Evolutionary conservation across 2,888 invertebrate species (phyloP).

Genomic region (Eupithecia pulchellata): DNA sequence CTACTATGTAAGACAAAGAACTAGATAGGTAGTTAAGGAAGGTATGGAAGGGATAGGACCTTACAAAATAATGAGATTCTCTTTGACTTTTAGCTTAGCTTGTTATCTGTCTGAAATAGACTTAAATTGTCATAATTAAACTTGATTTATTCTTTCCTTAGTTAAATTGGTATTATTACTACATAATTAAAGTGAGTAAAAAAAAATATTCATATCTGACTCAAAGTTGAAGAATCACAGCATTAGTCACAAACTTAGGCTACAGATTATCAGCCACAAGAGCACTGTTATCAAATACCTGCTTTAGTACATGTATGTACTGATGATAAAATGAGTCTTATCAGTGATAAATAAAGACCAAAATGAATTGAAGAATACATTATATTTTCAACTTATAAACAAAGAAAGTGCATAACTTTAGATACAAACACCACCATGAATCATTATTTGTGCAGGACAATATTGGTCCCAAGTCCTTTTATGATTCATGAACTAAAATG

Average conservation of each 20-base stretch:
- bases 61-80: too few relatives aligned
- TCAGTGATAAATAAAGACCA: constrained; percentile 45
- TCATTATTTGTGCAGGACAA: constrained; percentile 43
- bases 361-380: constrained; percentile 61
- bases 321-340: constrained; percentile 35
- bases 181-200: too few relatives aligned
- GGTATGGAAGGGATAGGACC: too few relatives aligned
- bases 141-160: too few relatives aligned
- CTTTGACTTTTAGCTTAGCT: not conserved
- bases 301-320: not conserved
- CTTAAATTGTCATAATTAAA: too few relatives aligned
- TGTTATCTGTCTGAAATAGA: not conserved
- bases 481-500: constrained; percentile 43
- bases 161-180: too few relatives aligned
- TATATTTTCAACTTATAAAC: constrained; percentile 61
- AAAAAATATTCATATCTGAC: constrained; percentile 6
- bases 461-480: constrained; percentile 50
- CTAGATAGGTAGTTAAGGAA: too few relatives aligned
- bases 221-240: not conserved
- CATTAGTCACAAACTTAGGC: not conserved
- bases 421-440: constrained; percentile 50
- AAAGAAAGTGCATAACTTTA: constrained; percentile 59
- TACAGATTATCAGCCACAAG: not conserved
- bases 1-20: too few relatives aligned
- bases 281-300: constrained; percentile 21